Conservation (phyloP, 2,888 invertebrate genomes). For the Eilema griseolum region DNA sequence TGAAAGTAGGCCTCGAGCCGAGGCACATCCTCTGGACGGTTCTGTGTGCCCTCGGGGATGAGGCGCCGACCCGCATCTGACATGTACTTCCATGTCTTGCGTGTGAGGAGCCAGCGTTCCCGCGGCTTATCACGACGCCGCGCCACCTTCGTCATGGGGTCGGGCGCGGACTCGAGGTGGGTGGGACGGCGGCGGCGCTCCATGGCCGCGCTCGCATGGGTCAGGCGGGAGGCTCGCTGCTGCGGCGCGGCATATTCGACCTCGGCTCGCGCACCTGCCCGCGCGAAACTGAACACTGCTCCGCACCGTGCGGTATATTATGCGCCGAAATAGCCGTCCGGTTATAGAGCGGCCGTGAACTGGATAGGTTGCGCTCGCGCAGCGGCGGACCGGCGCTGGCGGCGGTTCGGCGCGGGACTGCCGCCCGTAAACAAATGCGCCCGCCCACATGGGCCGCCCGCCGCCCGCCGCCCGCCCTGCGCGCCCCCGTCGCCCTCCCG, state of each 20-base stretch:
- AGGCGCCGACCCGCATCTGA: conserved; percentile 95
- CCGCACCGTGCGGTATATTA: conserved; percentile 78
- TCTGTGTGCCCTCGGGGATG: conserved; percentile 93
- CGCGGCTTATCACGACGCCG: conserved; percentile 88
- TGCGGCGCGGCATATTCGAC: conserved; percentile 58
- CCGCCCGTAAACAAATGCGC: conserved; percentile 68
- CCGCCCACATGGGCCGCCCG: conserved; percentile 61
- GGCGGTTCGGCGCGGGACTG: conserved; percentile 62
- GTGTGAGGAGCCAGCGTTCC: conserved; percentile 95
- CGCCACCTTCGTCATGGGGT: conserved; percentile 87
- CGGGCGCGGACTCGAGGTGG: conserved; percentile 80
- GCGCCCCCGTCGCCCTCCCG: conserved; percentile 38
- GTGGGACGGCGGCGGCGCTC: conserved; percentile 75
- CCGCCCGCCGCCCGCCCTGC: conserved; percentile 45
- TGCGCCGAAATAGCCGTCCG: conserved; percentile 83
- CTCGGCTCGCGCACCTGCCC: conserved; percentile 80
- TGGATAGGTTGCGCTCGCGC: conserved; percentile 80
- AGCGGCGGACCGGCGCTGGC: conserved; percentile 61
- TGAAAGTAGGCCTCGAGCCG: conserved; percentile 95
- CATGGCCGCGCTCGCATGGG: conserved; percentile 73
- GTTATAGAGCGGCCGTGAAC: conserved; percentile 85
- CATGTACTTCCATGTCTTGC: conserved; percentile 97
- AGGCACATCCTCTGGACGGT: conserved; percentile 91
- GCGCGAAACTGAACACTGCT: conserved; percentile 79
- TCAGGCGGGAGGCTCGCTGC: conserved; percentile 47